Evolutionary conservation across 2,888 invertebrate species (phyloP).

Genomic region (Melanotus villosus): DNA sequence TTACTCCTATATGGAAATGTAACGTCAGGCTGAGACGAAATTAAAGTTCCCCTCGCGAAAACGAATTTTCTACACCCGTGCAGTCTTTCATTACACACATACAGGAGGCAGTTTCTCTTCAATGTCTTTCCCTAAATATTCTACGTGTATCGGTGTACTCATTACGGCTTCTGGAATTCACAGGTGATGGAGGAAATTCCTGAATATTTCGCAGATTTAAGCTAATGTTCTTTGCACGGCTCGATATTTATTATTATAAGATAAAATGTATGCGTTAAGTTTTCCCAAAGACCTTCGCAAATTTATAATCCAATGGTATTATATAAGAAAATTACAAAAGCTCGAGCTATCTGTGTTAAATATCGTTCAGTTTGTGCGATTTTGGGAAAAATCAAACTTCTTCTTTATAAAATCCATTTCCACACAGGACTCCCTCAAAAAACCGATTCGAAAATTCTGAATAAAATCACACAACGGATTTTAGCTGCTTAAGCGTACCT

Average conservation of each 20-base stretch:
- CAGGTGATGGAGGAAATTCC: slow-evolving; percentile 47
- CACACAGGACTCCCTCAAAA: too few relatives aligned
- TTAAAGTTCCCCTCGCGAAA: slow-evolving; percentile 67
- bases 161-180: slow-evolving; percentile 54
- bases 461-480: too few relatives aligned
- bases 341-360: background rate
- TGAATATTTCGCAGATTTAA: slow-evolving; percentile 36
- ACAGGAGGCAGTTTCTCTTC: slow-evolving; percentile 59
- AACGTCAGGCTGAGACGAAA: slow-evolving; percentile 67
- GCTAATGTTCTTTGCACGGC: slow-evolving; percentile 22
- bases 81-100: slow-evolving; percentile 68
- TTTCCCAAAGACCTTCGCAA: slow-evolving; percentile 11
- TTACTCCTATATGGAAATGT: slow-evolving; percentile 70
- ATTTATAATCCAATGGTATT: slow-evolving; percentile 9
- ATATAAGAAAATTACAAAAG: slow-evolving; percentile 1
- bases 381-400: background rate
- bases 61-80: slow-evolving; percentile 70
- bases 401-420: too few relatives aligned
- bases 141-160: slow-evolving; percentile 61
- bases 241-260: slow-evolving; percentile 36
- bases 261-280: slow-evolving; percentile 18
- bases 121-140: slow-evolving; percentile 64
- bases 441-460: too few relatives aligned
- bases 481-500: too few relatives aligned
- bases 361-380: background rate